Conservation (phyloP, 2,888 invertebrate genomes). For the Cremastobaeus sp. region DNA sequence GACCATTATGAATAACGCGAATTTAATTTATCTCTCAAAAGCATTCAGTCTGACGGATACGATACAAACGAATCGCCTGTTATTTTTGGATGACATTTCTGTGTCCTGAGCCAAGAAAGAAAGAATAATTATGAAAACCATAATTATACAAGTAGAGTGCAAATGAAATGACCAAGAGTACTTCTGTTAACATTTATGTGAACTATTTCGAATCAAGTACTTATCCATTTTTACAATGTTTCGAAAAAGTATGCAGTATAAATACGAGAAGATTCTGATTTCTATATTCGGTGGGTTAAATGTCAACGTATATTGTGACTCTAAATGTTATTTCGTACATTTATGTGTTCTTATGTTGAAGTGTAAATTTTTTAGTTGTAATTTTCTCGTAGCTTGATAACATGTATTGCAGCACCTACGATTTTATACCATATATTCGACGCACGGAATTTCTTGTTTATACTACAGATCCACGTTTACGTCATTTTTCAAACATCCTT, state of each 20-base stretch:
- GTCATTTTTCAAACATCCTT: constrained; percentile 18
- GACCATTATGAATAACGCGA: too few relatives aligned
- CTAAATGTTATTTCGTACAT: constrained; percentile 15
- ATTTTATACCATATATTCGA: constrained; percentile 23
- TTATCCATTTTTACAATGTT: constrained; percentile 24
- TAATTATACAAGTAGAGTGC: constrained; percentile 7
- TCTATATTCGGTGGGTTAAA: too few relatives aligned
- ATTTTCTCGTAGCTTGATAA: constrained; percentile 7
- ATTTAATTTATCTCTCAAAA: too few relatives aligned
- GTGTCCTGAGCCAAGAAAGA: too few relatives aligned
- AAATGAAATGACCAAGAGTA: constrained; percentile 23
- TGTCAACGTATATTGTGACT: constrained; percentile 24
- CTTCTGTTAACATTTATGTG: too few relatives aligned
- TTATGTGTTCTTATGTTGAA: constrained; percentile 7
- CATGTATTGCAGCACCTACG: constrained; percentile 12
- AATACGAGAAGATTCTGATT: too few relatives aligned
- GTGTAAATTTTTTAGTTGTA: constrained; percentile 5
- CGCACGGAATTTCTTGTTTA: constrained; percentile 18
- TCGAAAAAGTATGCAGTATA: too few relatives aligned
- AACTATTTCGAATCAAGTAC: too few relatives aligned
- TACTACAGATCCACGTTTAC: constrained; percentile 13
- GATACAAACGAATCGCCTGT: too few relatives aligned
- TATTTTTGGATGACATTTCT: constrained; percentile 21
- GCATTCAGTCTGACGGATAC: too few relatives aligned
- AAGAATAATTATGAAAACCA: background rate